These are phyloP conservation scores for Bujurquina vittata DNA, from an alignment of 2,113 vertebrate genomes.

Conservation along the genomic window DNA sequence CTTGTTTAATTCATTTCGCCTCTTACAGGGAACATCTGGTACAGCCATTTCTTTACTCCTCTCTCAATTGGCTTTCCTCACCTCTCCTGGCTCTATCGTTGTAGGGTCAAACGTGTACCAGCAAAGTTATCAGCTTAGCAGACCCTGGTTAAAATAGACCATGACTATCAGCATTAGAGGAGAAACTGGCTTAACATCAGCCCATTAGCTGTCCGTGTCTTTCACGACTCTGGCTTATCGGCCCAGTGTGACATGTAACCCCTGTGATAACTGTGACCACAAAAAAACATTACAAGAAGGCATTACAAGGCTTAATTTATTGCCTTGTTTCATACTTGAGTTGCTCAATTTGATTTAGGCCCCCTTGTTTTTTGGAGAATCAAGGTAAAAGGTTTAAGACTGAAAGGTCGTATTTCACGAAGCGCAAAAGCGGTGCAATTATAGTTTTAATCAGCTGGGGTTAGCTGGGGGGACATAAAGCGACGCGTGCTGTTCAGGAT, in stretches of 20 bases:
- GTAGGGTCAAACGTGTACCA: slow-evolving; percentile 19
- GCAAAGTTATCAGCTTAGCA: slow-evolving; percentile 49
- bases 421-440: slow-evolving; percentile 29
- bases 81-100: slow-evolving; percentile 26
- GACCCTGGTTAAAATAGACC: slow-evolving; percentile 58
- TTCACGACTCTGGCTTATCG: slow-evolving; percentile 54
- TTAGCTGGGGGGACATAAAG: slow-evolving; percentile 22
- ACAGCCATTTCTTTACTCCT: neutral
- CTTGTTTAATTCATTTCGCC: slow-evolving; percentile 30
- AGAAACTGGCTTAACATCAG: slow-evolving; percentile 36
- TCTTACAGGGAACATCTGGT: slow-evolving; percentile 28
- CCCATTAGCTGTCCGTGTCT: slow-evolving; percentile 32
- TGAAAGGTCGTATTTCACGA: slow-evolving; percentile 48
- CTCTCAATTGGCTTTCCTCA: slow-evolving; percentile 44
- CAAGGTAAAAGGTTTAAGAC: slow-evolving; percentile 32
- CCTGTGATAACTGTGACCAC: slow-evolving; percentile 43
- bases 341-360: slow-evolving; percentile 31
- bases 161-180: slow-evolving; percentile 61
- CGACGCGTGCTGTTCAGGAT: slow-evolving; percentile 1
- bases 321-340: slow-evolving; percentile 38
- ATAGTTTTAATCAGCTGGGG: slow-evolving; percentile 34
- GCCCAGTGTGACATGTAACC: slow-evolving; percentile 9
- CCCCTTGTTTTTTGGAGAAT: slow-evolving; percentile 33
- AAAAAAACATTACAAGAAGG: slow-evolving; percentile 33
- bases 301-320: slow-evolving; percentile 41